Conservation (phyloP, 2,888 invertebrate genomes). For the Agonum fuliginosum region DNA sequence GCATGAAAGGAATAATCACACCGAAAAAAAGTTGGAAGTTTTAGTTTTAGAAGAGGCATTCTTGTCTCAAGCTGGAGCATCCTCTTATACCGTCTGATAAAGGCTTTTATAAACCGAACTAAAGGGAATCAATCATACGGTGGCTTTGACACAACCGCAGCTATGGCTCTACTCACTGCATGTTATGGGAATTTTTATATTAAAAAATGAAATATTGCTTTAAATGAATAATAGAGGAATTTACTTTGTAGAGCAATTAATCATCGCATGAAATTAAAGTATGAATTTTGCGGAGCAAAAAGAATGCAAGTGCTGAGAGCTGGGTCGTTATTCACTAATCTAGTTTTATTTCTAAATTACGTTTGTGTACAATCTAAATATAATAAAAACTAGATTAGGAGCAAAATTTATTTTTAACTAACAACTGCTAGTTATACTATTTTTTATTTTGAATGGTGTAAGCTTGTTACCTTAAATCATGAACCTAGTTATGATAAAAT, state of each 20-base stretch:
- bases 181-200: conserved; percentile 17
- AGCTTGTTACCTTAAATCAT: too few species aligned
- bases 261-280: conserved; percentile 17
- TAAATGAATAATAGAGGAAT: conserved; percentile 21
- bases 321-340: too few species aligned
- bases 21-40: conserved; percentile 19
- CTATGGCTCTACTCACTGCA: neutral
- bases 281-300: neutral
- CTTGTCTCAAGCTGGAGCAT: conserved; percentile 27
- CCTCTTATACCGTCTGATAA: conserved; percentile 30
- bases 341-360: too few species aligned
- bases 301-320: neutral
- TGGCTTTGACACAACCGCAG: conserved; percentile 14
- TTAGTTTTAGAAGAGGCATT: neutral
- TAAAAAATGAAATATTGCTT: conserved; percentile 39
- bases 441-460: too few species aligned
- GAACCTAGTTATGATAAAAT: too few species aligned
- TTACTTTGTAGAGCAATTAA: conserved; percentile 19
- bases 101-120: conserved; percentile 29
- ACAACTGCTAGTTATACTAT: too few species aligned
- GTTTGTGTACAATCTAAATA: too few species aligned
- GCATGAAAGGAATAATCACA: conserved; percentile 14
- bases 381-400: too few species aligned
- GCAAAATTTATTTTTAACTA: too few species aligned
- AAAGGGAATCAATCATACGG: conserved; percentile 42